A percentile compares a stretch with the other conserved stretches of the same genome.
Evolutionary conservation across 2,113 vertebrate species (phyloP).

Genomic region (western clawed frog (Xenopus tropicalis)): UCB_Xtro_10.0 CM004444.2:127747501-127748000

Average conservation of each 20-base stretch:
- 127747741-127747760: constrained; percentile 35
- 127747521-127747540: too few relatives aligned
- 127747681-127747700: constrained; percentile 8
- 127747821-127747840: constrained; percentile 25
- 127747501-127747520: too few relatives aligned
- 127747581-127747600: too few relatives aligned
- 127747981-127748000: too few relatives aligned
- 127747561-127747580: too few relatives aligned
- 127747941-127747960: too few relatives aligned
- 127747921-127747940: too few relatives aligned
- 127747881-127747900: constrained; percentile 12
- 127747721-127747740: constrained; percentile 33
- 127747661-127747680: constrained; percentile 20
- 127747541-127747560: too few relatives aligned
- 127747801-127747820: not conserved
- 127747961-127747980: too few relatives aligned
- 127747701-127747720: constrained; percentile 19
- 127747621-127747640: too few relatives aligned
- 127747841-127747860: constrained; percentile 36
- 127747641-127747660: not conserved
- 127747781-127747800: constrained; percentile 16
- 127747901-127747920: constrained; percentile 11
- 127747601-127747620: too few relatives aligned
- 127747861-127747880: constrained; percentile 10
- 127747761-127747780: not conserved